Evolutionary conservation across 2,797 vertebrate genomes (phyloP).

Genomic region (Anomalospiza imberbis): DNA sequence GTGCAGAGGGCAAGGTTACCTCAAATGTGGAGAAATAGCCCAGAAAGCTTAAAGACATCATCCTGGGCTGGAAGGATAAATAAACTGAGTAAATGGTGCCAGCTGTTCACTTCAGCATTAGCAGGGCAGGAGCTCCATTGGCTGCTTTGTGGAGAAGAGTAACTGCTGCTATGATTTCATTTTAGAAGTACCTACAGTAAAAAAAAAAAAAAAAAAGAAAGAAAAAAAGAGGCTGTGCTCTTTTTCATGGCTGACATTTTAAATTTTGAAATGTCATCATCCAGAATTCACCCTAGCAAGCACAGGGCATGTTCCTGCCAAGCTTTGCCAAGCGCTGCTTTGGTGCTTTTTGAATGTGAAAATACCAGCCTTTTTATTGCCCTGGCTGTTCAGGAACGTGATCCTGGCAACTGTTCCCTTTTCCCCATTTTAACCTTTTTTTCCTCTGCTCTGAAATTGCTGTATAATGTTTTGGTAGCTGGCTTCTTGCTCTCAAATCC

Average conservation of each 20-base stretch:
- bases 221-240: neutral
- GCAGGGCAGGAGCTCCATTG: neutral
- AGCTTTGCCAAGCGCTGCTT: neutral
- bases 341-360: constrained; percentile 5
- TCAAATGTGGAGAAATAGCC: neutral
- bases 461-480: neutral
- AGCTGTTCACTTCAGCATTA: neutral
- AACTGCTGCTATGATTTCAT: neutral
- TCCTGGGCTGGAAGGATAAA: neutral
- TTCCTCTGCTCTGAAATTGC: neutral
- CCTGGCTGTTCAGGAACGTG: neutral
- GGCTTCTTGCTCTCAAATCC: neutral
- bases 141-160: neutral
- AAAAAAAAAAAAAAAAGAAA: neutral
- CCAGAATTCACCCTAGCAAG: constrained; percentile 20
- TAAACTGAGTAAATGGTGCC: neutral
- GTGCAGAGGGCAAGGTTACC: neutral
- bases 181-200: neutral
- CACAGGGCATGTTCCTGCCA: neutral
- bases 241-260: constrained; percentile 49
- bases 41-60: neutral
- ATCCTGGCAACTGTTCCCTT: neutral
- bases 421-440: neutral
- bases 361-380: constrained; percentile 16
- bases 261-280: constrained; percentile 44